Percentiles rank a stretch among this genome's conserved stretches.
These are phyloP conservation scores for Synodontis membranacea DNA, from an alignment of 2,113 vertebrate genomes.

Conservation along the genomic window DNA sequence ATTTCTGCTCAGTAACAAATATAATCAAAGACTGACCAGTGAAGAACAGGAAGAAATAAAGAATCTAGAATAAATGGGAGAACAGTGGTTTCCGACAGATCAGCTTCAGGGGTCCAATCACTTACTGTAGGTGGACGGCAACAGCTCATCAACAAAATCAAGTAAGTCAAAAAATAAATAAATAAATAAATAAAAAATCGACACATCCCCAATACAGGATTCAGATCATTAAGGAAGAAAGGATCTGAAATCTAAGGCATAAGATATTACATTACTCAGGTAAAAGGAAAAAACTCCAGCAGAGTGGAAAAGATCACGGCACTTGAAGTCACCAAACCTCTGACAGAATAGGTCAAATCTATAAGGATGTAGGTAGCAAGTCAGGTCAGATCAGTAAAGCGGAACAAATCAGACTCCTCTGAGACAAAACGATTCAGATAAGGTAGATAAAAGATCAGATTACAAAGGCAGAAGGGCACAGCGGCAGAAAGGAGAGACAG, in stretches of 20 bases:
- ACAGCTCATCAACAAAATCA: neutral
- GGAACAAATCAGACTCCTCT: neutral
- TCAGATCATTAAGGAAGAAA: neutral
- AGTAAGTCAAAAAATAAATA: too few relatives aligned
- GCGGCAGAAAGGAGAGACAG: neutral
- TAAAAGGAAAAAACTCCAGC: neutral
- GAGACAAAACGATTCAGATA: neutral
- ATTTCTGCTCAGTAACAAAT: neutral
- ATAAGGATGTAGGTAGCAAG: neutral
- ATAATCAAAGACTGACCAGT: neutral
- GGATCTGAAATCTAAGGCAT: neutral
- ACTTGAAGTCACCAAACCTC: neutral
- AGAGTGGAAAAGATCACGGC: neutral
- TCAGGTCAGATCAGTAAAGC: neutral
- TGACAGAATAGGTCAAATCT: neutral
- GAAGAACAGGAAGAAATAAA: neutral
- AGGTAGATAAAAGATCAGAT: conserved; percentile 2
- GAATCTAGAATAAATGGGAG: neutral
- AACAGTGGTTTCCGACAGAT: too few relatives aligned
- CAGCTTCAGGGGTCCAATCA: neutral
- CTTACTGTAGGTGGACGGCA: neutral
- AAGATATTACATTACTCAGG: too few relatives aligned
- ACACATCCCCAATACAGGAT: neutral
- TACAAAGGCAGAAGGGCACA: neutral
- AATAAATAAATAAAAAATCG: neutral